These are phyloP conservation scores for Pemphredon lugubris DNA, from an alignment of 2,888 invertebrate genomes.

Conservation along the genomic window DNA sequence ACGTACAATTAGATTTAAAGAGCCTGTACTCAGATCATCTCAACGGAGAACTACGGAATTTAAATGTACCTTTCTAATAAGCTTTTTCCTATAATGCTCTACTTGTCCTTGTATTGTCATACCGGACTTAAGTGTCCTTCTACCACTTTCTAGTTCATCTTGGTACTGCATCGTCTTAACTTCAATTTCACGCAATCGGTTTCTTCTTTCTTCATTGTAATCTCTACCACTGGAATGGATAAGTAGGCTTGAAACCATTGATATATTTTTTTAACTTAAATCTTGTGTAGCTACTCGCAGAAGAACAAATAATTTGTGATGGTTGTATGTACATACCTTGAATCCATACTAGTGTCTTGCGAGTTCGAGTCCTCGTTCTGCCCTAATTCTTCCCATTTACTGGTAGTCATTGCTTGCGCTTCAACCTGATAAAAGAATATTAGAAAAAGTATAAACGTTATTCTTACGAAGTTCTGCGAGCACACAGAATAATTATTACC, in stretches of 20 bases:
- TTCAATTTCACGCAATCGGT: constrained; percentile 94
- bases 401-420: constrained; percentile 92
- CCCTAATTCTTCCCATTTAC: constrained; percentile 93
- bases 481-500: too few relatives aligned
- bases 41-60: neutral
- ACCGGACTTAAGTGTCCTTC: constrained; percentile 87
- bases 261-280: neutral
- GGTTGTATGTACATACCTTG: constrained; percentile 73
- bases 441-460: too few relatives aligned
- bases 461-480: too few relatives aligned
- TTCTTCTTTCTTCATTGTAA: constrained; percentile 87
- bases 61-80: constrained; percentile 89
- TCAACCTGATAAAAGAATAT: constrained; percentile 83
- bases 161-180: constrained; percentile 97
- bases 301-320: neutral
- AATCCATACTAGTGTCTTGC: constrained; percentile 81
- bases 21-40: neutral
- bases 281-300: neutral
- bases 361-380: constrained; percentile 80
- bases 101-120: constrained; percentile 92
- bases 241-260: too few relatives aligned
- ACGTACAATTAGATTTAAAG: neutral
- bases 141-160: constrained; percentile 96
- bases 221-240: constrained; percentile 81
- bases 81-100: constrained; percentile 93